phyloP scores from a whole-genome alignment of 2,113 vertebrate species.

The Rhombomys opimus region DNA sequence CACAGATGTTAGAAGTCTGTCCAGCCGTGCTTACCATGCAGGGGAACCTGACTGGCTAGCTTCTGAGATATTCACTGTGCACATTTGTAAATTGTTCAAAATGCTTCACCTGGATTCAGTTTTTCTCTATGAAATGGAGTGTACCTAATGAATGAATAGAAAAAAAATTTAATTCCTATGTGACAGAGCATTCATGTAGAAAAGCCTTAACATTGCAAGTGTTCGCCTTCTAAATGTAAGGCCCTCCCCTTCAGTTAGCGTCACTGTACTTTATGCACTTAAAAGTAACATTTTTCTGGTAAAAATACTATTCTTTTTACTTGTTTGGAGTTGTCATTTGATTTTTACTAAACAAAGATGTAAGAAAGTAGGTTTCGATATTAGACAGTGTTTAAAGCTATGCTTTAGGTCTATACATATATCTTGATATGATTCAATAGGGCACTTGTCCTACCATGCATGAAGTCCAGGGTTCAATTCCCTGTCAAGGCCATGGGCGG shows the following conservation, averaged over 20 bases:
- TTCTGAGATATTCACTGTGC: neutral
- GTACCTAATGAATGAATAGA: neutral
- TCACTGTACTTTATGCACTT: neutral
- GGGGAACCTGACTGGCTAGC: constrained; percentile 11
- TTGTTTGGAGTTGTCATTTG: neutral
- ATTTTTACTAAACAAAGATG: constrained; percentile 42
- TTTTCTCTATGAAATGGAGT: neutral
- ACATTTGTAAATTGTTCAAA: constrained; percentile 27
- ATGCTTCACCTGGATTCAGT: neutral
- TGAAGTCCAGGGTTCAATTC: neutral
- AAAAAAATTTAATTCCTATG: neutral
- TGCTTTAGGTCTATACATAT: neutral
- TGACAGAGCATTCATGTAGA: neutral
- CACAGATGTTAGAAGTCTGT: neutral
- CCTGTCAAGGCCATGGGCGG: neutral
- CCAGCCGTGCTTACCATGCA: neutral
- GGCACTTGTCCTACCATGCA: neutral
- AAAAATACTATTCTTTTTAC: neutral
- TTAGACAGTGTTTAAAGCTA: constrained; percentile 2
- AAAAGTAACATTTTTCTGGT: neutral
- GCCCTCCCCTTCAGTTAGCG: neutral
- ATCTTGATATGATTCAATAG: neutral
- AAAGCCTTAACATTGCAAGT: neutral
- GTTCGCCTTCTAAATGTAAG: neutral
- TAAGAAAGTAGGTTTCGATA: neutral